phyloP scores from a whole-genome alignment of 2,113 vertebrate species.

The Fregata magnificens region DNA sequence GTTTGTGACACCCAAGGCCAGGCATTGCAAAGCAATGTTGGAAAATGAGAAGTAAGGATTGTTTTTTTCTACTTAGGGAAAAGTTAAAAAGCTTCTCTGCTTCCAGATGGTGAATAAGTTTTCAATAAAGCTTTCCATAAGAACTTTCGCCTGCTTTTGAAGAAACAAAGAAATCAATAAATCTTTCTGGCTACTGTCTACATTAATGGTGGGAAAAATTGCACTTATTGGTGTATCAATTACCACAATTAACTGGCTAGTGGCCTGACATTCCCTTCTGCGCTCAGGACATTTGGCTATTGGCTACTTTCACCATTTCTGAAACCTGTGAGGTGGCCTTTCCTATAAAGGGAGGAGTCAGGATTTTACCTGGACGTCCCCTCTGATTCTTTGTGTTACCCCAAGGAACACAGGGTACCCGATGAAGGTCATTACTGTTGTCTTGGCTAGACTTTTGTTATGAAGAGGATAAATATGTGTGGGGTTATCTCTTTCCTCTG shows the following conservation, averaged over 20 bases:
- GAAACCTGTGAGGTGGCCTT: neutral
- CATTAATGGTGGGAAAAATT: neutral
- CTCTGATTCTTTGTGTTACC: neutral
- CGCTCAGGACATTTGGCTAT: neutral
- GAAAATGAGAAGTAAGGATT: neutral
- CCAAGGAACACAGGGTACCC: neutral
- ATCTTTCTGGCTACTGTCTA: neutral
- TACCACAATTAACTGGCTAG: neutral
- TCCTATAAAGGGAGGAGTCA: neutral
- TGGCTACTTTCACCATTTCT: neutral
- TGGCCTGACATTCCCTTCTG: neutral
- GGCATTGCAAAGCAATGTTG: neutral
- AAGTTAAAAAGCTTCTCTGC: neutral
- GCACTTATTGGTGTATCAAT: neutral
- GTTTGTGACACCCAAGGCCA: neutral
- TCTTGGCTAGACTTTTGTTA: neutral
- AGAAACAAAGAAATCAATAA: neutral
- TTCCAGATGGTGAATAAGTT: neutral
- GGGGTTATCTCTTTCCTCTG: neutral
- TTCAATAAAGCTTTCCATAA: neutral
- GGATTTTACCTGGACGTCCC: neutral
- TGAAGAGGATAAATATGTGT: neutral
- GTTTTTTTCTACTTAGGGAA: neutral
- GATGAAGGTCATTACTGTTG: rapidly evolving
- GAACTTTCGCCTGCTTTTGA: neutral